A percentile compares a stretch with the other conserved stretches of the same genome.
Conservation (phyloP, 2,888 invertebrate species). For the Rutpela maculata region DNA sequence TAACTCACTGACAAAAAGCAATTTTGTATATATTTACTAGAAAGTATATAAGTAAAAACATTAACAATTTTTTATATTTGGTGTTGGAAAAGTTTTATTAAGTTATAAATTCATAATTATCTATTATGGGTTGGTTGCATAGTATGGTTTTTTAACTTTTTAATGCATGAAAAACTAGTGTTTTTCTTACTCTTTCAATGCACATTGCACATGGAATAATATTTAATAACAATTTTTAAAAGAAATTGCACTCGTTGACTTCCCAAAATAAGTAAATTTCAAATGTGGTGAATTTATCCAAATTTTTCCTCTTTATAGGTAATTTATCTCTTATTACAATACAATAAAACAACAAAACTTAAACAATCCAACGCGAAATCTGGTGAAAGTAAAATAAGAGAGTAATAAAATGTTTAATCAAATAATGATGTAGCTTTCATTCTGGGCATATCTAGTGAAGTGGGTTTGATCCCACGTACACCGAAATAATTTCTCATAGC, state of each 20-base stretch:
- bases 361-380: too few species aligned
- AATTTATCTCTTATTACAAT: too few species aligned
- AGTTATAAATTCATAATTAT: neutral
- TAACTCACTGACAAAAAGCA: conserved; percentile 21
- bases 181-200: conserved; percentile 31
- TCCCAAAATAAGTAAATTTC: conserved; percentile 20
- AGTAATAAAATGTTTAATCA: too few species aligned
- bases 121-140: conserved; percentile 22
- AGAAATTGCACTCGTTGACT: neutral
- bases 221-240: neutral
- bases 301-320: too few species aligned
- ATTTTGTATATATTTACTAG: neutral
- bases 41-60: neutral
- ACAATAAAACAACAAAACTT: too few species aligned
- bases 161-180: conserved; percentile 34
- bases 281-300: neutral
- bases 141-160: conserved; percentile 37
- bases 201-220: conserved; percentile 36
- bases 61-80: conserved; percentile 5
- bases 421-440: too few species aligned
- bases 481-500: too few species aligned
- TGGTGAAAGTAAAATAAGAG: too few species aligned
- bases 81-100: neutral
- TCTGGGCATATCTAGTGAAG: too few species aligned
- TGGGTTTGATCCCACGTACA: too few species aligned